Base-by-base conservation (phyloP, 2,113 vertebrate species). In the Mohoua ochrocephala region DNA sequence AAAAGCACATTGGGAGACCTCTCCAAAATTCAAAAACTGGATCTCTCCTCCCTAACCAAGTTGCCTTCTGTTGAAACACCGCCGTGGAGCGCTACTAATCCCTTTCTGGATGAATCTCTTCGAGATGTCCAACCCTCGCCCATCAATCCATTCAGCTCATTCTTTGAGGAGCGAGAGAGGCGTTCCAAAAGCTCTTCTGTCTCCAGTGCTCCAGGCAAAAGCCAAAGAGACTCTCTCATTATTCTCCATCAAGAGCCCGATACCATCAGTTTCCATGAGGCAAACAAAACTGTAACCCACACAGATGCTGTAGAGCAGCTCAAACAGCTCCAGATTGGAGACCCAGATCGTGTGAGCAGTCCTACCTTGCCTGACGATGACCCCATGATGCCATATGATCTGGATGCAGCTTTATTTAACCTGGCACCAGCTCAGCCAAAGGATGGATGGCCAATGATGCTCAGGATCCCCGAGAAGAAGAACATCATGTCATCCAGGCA, bases 401-500 rank as follows among this genome's bases (percentile, higher is more conserved):
- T 96, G 8, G 97, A 98, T 53, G 93, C 95, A 64, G 69, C 87
- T 54, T 75, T 71, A 1, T 97, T 97, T 49, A 93, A 93, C 26
- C 96, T 98, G 15, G 77, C 94, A 42, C 95, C 95, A 56, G 89
- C 98, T 95, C 97, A 92, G 50, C 95, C 97, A 57, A 98, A 96
- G 78, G 98, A 99, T 20, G 99, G 99, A 52, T 99, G 99, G 99
- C 97, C 98, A 73, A 98, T 99, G 98, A 99, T 99, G 97, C 98
- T 99, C n/a, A 98, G 99, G 94, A 99, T 99, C 89, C 99, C 99
- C 3, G 99, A 99, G 95, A 99, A 99, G 87, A 99, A 99, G 95
- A 99, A 99, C 94, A 99, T 99, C 77, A 99, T 99, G 99, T 99
- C 99, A 19, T 99, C 99, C n/a, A 98, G 99, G 67, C 99, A 99